Evolutionary conservation across 2,113 vertebrate species (phyloP), one percentile per base, ranked within the genome.

Genomic region (Chloropsis hardwickii): DNA sequence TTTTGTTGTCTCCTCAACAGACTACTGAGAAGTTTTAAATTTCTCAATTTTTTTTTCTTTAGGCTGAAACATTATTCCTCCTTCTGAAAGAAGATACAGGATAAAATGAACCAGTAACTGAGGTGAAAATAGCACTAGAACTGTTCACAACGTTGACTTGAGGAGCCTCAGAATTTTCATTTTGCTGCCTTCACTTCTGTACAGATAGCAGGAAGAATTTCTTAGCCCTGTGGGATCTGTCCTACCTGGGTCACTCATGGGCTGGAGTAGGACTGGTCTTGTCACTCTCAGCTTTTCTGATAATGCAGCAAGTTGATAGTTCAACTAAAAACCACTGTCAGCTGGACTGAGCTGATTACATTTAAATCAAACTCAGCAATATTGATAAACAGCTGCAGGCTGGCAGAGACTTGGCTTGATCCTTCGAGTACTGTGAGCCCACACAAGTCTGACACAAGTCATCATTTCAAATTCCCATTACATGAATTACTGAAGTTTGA

Each of bases 41-140:
- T 4, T 72, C 35, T 90, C 27, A 35, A 54, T 50, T 25, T 47
- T 14, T 95, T 89, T 54, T 95, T 40, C 83, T 96, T 81, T 76
- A 98, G 98, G 94, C 92, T 98, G 92, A 98, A 98, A 77, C 98
- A 98, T 97, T 98, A 98, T 87, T 97, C 98, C 64, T 98, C 98
- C 87, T 98, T 98, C 93, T 98, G 72, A 97, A 95, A 73, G 76
- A 89, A 51, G 60, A 80, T 50, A 29, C 6, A 50, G 25, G 50
- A 77, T 78, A 23, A 92, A 72, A 64, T 12, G 51, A 73, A 56
- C 28, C 29, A 50, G 21, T 48, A 54, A 47, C 51, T 66, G 47
- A 92, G 94, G 94, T 94, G 81, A 83, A 76, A 82, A 29, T 12
- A 35, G 21, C 33, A 27, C 20, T 53, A 31, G 3, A 86, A 37